A percentile compares a stretch with the other conserved stretches of the same genome.
Evolutionary conservation across 2,888 invertebrate genomes (phyloP).

Genomic region (Caenorhabditis plicata): DNA sequence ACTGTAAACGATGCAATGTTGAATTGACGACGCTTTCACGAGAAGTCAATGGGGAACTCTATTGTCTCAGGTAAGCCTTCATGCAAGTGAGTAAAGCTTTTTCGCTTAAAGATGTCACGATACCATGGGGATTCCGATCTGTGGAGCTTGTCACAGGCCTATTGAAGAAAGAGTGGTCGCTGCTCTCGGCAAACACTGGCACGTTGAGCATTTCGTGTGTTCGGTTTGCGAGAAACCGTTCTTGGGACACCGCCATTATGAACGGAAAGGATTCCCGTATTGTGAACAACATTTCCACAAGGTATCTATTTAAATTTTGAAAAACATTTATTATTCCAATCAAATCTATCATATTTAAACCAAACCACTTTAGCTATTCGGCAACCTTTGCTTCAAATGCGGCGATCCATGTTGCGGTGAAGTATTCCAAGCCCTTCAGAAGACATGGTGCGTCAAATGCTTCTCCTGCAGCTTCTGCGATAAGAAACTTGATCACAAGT

Average conservation of each 20-base stretch:
- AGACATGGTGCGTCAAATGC: constrained; percentile 98
- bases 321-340: neutral
- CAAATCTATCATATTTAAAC: too few species aligned
- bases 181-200: constrained; percentile 96
- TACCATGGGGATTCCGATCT: constrained; percentile 81
- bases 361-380: constrained; percentile 84
- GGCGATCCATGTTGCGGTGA: constrained; percentile 96
- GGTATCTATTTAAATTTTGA: constrained; percentile 53
- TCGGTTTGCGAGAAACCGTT: constrained; percentile 99
- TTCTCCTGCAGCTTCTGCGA: constrained; percentile 97
- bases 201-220: constrained; percentile 99
- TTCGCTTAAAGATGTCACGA: constrained; percentile 46
- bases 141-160: constrained; percentile 96
- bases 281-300: constrained; percentile 97
- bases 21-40: constrained; percentile 93
- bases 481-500: constrained; percentile 75
- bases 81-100: neutral
- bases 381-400: constrained; percentile 96
- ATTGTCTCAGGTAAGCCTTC: constrained; percentile 88
- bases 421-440: constrained; percentile 89
- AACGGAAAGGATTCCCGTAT: constrained; percentile 95
- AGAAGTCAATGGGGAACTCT: constrained; percentile 86
- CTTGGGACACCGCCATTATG: constrained; percentile 96
- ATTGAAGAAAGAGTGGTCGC: constrained; percentile 98
- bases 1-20: constrained; percentile 77